Evolutionary conservation across 2,797 vertebrate species (phyloP), one percentile per base, ranked within the genome.

Genomic region (Argyrosomus regius): DNA sequence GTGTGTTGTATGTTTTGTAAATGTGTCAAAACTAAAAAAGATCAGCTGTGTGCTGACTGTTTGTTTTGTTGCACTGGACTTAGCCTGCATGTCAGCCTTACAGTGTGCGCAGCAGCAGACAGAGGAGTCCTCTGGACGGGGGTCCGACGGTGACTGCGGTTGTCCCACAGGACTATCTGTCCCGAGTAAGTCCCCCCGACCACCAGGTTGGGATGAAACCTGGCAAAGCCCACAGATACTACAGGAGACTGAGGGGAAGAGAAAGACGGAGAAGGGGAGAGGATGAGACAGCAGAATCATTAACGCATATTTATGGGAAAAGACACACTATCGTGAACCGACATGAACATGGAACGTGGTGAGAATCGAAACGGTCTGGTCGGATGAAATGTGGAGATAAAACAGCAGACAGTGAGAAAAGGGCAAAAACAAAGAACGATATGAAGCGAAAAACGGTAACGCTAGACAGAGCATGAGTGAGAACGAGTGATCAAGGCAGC

Each of bases 121-220:
- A 99, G 95, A 0, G 98, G 98, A 0, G 98, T 99, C 87, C 98
- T 96, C 94, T 99, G 98, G 75, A 99, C 98, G 0, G 98, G 98
- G 0, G 98, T 99, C 87, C 98, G 96, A 26, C 98, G 94, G 92
- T 99, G 98, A 61, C 98, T 99, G 86, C 98, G 97, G 86, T 99
- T 99, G 91, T 99, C 98, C 98, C 98, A 99, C 78, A 99, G 86
- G 69, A 98, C 98, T 20, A 99, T 99, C 92, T 99, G 98, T 64
- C 98, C 98, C 0, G 97, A 99, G 87, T 99, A 98, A 0, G 98
- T 99, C 56, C 98, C 98, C 64, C 98, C 98, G 18, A 99, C 97
- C 0, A 99, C 94, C 75, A 99, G 95, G 91, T 99, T 99, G 58
- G 98, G 98, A 90, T 99, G 98, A 93, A 99, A 99, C 82, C 95